phyloP scores from a whole-genome alignment of 2,113 vertebrate genomes.

The Oncorhynchus mykiss region DNA sequence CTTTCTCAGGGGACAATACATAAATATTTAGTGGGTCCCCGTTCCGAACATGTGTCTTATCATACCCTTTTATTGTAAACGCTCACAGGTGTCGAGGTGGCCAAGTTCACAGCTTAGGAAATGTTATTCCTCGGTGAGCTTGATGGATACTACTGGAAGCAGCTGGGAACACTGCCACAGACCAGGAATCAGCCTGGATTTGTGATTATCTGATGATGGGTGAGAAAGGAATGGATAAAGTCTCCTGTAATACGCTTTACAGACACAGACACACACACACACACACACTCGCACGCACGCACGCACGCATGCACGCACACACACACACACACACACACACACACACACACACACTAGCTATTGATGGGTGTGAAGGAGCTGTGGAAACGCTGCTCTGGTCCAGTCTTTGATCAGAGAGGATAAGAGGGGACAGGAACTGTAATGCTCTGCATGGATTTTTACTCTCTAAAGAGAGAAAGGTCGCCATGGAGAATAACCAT shows the following conservation, averaged over 20 bases:
- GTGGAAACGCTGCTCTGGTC: constrained; percentile 28
- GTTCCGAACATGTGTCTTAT: constrained; percentile 50
- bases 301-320: too few relatives aligned
- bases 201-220: constrained; percentile 30
- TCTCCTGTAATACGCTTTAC: too few relatives aligned
- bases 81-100: constrained; percentile 39
- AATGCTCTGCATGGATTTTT: constrained; percentile 31
- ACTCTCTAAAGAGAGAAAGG: constrained; percentile 3
- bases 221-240: neutral
- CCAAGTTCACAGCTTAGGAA: constrained; percentile 41
- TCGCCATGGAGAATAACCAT: constrained; percentile 9
- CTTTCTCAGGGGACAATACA: constrained; percentile 30
- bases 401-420: constrained; percentile 45
- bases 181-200: constrained; percentile 37
- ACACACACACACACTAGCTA: neutral
- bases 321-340: too few relatives aligned
- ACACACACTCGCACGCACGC: too few relatives aligned
- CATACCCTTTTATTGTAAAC: constrained; percentile 27
- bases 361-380: constrained; percentile 28
- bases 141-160: constrained; percentile 47
- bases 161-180: constrained; percentile 27
- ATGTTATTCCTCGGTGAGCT: constrained; percentile 29
- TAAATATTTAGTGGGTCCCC: constrained; percentile 49
- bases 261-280: too few relatives aligned
- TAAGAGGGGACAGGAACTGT: constrained; percentile 29